These are phyloP conservation scores for Grantiella picta DNA, from an alignment of 2,113 vertebrate species.

Conservation along the genomic window DNA sequence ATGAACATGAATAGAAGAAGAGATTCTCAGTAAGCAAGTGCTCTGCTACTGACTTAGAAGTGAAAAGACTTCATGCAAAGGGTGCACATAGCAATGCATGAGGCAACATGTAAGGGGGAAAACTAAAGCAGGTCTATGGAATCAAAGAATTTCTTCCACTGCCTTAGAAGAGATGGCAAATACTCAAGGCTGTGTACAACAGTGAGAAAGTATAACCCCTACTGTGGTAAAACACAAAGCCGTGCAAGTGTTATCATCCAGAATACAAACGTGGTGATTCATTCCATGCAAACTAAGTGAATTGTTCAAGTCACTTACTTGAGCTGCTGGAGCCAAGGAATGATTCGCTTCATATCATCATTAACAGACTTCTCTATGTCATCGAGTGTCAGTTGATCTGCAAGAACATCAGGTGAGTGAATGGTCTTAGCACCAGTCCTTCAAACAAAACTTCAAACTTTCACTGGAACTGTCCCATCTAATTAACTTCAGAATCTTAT, in stretches of 20 bases:
- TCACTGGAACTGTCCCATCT: not conserved
- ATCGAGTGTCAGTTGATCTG: slow-evolving; percentile 91
- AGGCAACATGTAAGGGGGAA: not conserved
- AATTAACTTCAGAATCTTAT: not conserved
- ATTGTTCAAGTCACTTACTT: slow-evolving; percentile 77
- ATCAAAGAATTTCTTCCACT: not conserved
- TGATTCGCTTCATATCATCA: slow-evolving; percentile 94
- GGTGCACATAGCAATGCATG: not conserved
- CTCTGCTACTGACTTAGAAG: not conserved
- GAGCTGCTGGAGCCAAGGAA: slow-evolving; percentile 93
- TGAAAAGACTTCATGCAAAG: not conserved
- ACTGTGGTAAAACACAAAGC: not conserved
- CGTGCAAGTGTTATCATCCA: not conserved
- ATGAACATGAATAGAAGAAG: not conserved
- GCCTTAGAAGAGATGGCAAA: not conserved
- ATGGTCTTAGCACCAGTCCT: not conserved
- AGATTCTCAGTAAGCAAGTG: not conserved
- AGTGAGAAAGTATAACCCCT: not conserved
- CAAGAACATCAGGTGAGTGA: slow-evolving; percentile 24
- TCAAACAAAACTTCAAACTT: not conserved
- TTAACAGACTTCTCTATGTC: slow-evolving; percentile 96
- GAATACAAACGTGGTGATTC: not conserved
- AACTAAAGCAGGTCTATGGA: not conserved
- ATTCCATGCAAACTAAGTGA: not conserved
- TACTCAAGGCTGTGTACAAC: not conserved